A percentile compares a stretch with the other conserved stretches of the same genome.
phyloP scores from a whole-genome alignment of 2,797 vertebrate genomes.

The Sandelia bainsii region DNA sequence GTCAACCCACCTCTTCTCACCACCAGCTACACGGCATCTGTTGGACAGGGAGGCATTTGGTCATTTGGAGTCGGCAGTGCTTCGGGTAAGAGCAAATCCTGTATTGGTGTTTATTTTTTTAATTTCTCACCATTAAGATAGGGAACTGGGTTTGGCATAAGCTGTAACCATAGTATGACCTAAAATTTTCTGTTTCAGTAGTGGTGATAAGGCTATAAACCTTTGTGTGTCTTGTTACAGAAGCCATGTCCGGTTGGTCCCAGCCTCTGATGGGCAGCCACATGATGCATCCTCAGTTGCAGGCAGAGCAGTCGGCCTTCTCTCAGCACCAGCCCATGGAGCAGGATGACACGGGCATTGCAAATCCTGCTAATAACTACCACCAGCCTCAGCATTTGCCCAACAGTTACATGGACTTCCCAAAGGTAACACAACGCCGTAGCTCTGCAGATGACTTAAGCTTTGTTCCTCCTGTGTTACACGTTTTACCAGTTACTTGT shows the following conservation, averaged over 20 bases:
- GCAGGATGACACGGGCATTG: slow-evolving; percentile 97
- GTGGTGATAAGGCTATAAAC: neutral
- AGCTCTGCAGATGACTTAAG: neutral
- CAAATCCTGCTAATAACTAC: slow-evolving; percentile 97
- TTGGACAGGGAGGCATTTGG: slow-evolving; percentile 98
- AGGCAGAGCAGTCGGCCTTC: slow-evolving; percentile 92
- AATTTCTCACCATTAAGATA: neutral
- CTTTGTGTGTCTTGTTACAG: slow-evolving; percentile 73
- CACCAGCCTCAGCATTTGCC: slow-evolving; percentile 94
- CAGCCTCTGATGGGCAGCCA: slow-evolving; percentile 96
- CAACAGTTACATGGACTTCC: slow-evolving; percentile 98
- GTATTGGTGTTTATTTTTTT: neutral
- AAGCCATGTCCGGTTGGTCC: slow-evolving; percentile 98
- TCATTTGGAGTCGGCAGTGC: slow-evolving; percentile 96
- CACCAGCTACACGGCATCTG: slow-evolving; percentile 95
- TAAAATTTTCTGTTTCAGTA: neutral
- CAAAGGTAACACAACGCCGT: slow-evolving; percentile 85
- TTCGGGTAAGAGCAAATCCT: slow-evolving; percentile 84
- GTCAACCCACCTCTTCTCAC: slow-evolving; percentile 92
- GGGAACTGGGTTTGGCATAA: neutral
- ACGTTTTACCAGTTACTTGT: slow-evolving; percentile 2
- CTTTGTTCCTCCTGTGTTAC: neutral
- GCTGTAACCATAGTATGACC: neutral
- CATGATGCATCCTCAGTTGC: slow-evolving; percentile 93
- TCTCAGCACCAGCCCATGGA: slow-evolving; percentile 99